Base-by-base conservation (phyloP, 1,140 invertebrate species). In the Leptinotarsa defecta region DNA sequence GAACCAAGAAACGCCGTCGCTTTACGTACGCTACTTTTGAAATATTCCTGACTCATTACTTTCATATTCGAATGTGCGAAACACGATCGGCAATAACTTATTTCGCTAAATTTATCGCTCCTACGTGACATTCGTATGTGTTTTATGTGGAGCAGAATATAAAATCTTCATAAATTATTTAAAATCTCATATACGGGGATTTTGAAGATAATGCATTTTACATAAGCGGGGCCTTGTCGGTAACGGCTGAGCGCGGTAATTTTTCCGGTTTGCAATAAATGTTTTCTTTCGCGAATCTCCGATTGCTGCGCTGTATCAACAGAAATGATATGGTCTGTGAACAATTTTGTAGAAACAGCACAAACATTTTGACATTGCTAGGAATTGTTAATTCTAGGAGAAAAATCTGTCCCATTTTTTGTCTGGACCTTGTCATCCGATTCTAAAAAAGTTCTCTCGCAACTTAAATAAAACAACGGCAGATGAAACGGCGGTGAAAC, bases 131-230 rank as follows among this genome's bases (percentile, higher is more conserved):
- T 65, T 48, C 57, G 71, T 73, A 73, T 65, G 48, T 48, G 71
- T 73, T 73, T 73, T 61, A 73, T 73, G 52, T 65, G 20, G 61
- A 65, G 57, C 22, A 62, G 52, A 48, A 62, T 48, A 73, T 73
- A 73, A 73, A 73, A 73, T 73, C 27, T 73, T 73, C 71, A 73
- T 73, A 65, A 65, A 73, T 57, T 73, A 73, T 73, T 73, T 34
- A 73, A 65, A 64, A 65, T 73, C 71, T 73, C 34, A 57, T 71
- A 71, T 48, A 22, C 15, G 57, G 52, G 48, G 63, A 73, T 73
- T 72, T 48, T 20, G 48, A 72, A 62, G 71, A 73, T 73, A 73
- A 70, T 70, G 34, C 68, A 49, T 70, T 48, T 70, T 65, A 65
- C 64, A 65, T 65, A 65, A 65, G 20, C 19, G n/a, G 4, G 20